Evolutionary conservation across 2,888 invertebrate species (phyloP).

Genomic region (Drosophila nr. fundita): DNA sequence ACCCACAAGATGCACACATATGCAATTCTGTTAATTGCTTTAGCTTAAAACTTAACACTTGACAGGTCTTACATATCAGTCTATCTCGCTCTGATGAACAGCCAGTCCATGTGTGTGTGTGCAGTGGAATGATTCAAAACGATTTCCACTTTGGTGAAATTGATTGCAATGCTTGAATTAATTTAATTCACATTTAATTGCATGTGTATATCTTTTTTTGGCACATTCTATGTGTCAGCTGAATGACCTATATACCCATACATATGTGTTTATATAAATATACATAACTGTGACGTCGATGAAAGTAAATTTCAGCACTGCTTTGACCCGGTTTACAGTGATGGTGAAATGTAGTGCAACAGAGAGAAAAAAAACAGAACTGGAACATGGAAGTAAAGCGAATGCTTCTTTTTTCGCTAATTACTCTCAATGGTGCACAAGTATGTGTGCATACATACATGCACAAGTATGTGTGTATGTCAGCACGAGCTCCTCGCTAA

Average conservation of each 20-base stretch:
- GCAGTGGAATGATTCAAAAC: slow-evolving; percentile 15
- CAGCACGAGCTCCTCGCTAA: slow-evolving; percentile 29
- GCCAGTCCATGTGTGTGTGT: not conserved
- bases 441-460: not conserved
- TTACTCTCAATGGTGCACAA: slow-evolving; percentile 21
- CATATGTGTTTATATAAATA: slow-evolving; percentile 19
- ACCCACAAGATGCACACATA: not conserved
- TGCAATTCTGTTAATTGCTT: not conserved
- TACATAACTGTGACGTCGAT: slow-evolving; percentile 33
- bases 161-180: slow-evolving; percentile 18
- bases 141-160: slow-evolving; percentile 13
- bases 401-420: slow-evolving; percentile 17
- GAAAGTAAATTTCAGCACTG: slow-evolving; percentile 52
- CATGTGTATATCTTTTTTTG: slow-evolving; percentile 10
- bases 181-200: slow-evolving; percentile 29
- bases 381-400: slow-evolving; percentile 46
- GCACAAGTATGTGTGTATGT: slow-evolving; percentile 8
- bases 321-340: slow-evolving; percentile 67
- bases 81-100: slow-evolving; percentile 2
- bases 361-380: slow-evolving; percentile 13
- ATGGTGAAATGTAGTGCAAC: slow-evolving; percentile 47
- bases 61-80: not conserved
- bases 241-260: slow-evolving; percentile 57
- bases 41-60: not conserved
- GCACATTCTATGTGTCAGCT: slow-evolving; percentile 29